These are phyloP conservation scores for Bufotes viridis DNA, from an alignment of 2,797 vertebrate genomes.

Conservation along the genomic window DNA sequence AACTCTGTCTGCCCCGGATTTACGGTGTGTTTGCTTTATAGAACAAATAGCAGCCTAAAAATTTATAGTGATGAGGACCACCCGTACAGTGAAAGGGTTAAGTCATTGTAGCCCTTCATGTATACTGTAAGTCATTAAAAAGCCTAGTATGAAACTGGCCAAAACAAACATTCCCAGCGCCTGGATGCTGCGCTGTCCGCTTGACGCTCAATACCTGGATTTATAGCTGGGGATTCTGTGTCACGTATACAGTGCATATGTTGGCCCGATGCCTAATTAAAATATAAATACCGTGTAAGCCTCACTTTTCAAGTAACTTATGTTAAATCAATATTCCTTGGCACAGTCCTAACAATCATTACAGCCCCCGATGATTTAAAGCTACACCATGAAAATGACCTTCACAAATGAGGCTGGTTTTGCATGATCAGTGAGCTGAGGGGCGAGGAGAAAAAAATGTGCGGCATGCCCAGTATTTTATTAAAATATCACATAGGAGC, in stretches of 20 bases:
- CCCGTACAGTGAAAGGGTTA: conserved; percentile 59
- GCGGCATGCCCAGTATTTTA: conserved; percentile 67
- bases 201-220: conserved; percentile 57
- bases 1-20: conserved; percentile 11
- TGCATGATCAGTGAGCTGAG: conserved; percentile 36
- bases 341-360: conserved; percentile 54
- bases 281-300: conserved; percentile 63
- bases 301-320: conserved; percentile 61
- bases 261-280: conserved; percentile 61
- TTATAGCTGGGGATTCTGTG: conserved; percentile 54
- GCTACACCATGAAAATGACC: conserved; percentile 59
- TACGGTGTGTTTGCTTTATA: conserved; percentile 26
- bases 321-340: conserved; percentile 62
- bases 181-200: conserved; percentile 46
- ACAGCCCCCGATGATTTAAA: conserved; percentile 54
- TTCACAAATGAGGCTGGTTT: conserved; percentile 54
- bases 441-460: conserved; percentile 52
- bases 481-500: background rate
- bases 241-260: conserved; percentile 61
- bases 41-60: conserved; percentile 16
- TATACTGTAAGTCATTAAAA: conserved; percentile 55
- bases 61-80: conserved; percentile 14
- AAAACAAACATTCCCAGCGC: conserved; percentile 56
- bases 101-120: conserved; percentile 48
- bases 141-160: conserved; percentile 48